Conservation (phyloP, 2,888 invertebrate species). For the Chymomyza procnemis region DNA sequence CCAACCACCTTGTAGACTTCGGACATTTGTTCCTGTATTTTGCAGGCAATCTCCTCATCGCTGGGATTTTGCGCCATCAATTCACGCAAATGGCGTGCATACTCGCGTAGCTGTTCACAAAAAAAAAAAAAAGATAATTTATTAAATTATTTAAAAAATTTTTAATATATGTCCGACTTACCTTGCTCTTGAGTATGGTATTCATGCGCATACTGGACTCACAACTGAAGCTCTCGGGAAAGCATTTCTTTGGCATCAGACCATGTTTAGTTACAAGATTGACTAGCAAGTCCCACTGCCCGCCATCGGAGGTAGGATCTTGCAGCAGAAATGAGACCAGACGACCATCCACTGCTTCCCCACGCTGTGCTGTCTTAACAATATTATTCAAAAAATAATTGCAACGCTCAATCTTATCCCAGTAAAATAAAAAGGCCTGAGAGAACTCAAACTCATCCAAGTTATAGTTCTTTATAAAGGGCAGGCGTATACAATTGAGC, state of each 20-base stretch:
- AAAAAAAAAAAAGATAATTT: no score
- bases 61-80: constrained; percentile 82
- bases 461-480: constrained; percentile 89
- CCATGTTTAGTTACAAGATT: constrained; percentile 93
- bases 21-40: constrained; percentile 85
- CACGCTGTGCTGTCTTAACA: constrained; percentile 85
- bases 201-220: constrained; percentile 88
- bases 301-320: constrained; percentile 91
- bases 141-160: not conserved
- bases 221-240: constrained; percentile 89
- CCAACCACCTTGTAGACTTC: constrained; percentile 89
- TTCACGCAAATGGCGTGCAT: constrained; percentile 85
- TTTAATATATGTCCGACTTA: no score
- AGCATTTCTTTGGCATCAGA: constrained; percentile 91
- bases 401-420: constrained; percentile 94
- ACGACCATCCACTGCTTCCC: constrained; percentile 88
- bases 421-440: constrained; percentile 92
- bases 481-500: constrained; percentile 89
- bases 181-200: constrained; percentile 89
- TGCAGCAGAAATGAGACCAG: constrained; percentile 86
- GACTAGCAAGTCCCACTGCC: constrained; percentile 95
- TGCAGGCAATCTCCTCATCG: constrained; percentile 82
- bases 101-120: constrained; percentile 85
- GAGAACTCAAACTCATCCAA: constrained; percentile 96
- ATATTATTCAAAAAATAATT: constrained; percentile 92